Conservation (phyloP, 2,113 vertebrate species). For the Vireo altiloquus region DNA sequence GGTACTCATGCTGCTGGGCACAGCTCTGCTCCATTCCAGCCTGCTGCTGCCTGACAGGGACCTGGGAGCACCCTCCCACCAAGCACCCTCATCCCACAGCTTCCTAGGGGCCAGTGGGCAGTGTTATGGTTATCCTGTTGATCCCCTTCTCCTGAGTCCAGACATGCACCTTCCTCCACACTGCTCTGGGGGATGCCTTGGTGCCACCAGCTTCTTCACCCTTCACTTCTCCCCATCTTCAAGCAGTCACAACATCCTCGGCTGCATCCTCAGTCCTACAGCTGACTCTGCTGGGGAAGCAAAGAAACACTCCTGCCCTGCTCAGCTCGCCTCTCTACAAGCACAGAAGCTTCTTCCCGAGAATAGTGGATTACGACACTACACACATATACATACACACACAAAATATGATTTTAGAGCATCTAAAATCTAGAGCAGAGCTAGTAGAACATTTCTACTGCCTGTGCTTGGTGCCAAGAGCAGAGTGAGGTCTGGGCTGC, state of each 20-base stretch:
- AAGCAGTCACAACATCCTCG: not conserved
- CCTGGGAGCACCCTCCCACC: not conserved
- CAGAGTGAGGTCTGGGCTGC: not conserved
- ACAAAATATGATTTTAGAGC: not conserved
- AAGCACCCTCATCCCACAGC: not conserved
- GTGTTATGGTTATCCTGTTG: not conserved
- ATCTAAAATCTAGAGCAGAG: not conserved
- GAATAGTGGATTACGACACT: not conserved
- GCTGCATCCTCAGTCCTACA: too few relatives aligned
- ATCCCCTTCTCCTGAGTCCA: not conserved
- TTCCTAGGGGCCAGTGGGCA: not conserved
- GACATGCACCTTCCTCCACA: rapidly evolving
- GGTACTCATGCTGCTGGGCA: not conserved
- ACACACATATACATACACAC: rapidly evolving
- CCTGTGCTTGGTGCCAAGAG: not conserved
- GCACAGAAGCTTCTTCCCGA: not conserved
- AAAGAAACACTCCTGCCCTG: not conserved
- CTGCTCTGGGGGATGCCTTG: not conserved
- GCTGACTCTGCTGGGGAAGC: not conserved
- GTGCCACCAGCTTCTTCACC: not conserved
- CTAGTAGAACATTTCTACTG: not conserved
- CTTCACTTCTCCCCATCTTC: not conserved
- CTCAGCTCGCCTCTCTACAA: not conserved
- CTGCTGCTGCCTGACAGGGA: not conserved
- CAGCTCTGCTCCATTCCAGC: not conserved